These are phyloP conservation scores for Apamea epomidion DNA, from an alignment of 2,888 invertebrate genomes.

Conservation along the genomic window DNA sequence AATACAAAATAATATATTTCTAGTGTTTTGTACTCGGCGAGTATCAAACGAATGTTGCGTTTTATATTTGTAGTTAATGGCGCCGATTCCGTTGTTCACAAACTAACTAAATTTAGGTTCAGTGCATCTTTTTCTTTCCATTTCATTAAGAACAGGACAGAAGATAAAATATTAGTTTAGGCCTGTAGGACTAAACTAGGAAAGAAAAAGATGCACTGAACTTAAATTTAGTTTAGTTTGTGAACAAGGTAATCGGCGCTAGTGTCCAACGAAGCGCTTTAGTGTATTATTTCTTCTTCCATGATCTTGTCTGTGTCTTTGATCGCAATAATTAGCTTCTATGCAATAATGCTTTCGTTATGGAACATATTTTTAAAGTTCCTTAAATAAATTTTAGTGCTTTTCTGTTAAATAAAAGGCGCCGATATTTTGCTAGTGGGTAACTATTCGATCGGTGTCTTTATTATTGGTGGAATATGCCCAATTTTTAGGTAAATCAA, in stretches of 20 bases:
- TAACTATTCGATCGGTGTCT: slow-evolving; percentile 46
- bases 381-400: slow-evolving; percentile 28
- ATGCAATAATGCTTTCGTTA: slow-evolving; percentile 42
- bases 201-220: too few relatives aligned
- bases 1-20: slow-evolving; percentile 20
- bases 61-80: slow-evolving; percentile 9
- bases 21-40: slow-evolving; percentile 25
- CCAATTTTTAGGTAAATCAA: slow-evolving; percentile 43
- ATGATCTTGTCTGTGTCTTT: slow-evolving; percentile 23
- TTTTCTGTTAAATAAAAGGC: slow-evolving; percentile 30
- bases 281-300: slow-evolving; percentile 17
- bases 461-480: slow-evolving; percentile 40
- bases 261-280: slow-evolving; percentile 7
- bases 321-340: slow-evolving; percentile 58
- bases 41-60: slow-evolving; percentile 31
- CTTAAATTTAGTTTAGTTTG: too few relatives aligned
- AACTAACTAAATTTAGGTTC: too few relatives aligned
- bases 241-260: too few relatives aligned
- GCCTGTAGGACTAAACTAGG: too few relatives aligned
- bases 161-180: too few relatives aligned
- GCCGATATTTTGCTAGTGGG: slow-evolving; percentile 44
- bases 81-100: too few relatives aligned
- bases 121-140: too few relatives aligned
- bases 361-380: slow-evolving; percentile 45
- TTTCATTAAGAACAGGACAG: too few relatives aligned